phyloP scores from a whole-genome alignment of 2,888 invertebrate species.

The Eupithecia pulchellata region DNA sequence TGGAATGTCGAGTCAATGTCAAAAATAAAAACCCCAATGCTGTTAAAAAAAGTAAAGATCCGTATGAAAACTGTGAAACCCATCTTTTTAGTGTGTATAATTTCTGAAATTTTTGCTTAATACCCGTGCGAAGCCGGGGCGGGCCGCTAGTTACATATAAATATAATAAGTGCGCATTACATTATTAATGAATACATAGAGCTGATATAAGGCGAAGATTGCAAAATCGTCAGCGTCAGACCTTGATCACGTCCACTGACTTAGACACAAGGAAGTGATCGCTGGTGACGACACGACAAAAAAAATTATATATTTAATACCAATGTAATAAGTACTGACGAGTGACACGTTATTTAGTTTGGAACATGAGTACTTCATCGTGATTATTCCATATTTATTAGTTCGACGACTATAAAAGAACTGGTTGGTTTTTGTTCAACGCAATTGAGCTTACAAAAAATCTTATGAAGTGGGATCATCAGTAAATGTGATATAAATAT shows the following conservation, averaged over 20 bases:
- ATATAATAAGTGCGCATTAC: no score
- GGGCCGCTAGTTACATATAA: no score
- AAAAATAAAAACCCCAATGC: no score
- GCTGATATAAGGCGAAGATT: slow-evolving; percentile 9
- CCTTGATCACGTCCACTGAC: slow-evolving; percentile 56
- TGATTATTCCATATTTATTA: not conserved
- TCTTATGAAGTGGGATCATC: not conserved
- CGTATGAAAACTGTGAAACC: no score
- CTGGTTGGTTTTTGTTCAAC: not conserved
- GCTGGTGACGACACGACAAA: slow-evolving; percentile 31
- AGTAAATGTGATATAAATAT: not conserved
- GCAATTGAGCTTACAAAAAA: slow-evolving; percentile 1
- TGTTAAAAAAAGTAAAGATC: no score
- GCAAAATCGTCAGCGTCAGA: slow-evolving; percentile 40
- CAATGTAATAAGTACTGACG: slow-evolving; percentile 22
- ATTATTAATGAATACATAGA: not conserved
- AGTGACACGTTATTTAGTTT: slow-evolving; percentile 22
- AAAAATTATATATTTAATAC: slow-evolving; percentile 26
- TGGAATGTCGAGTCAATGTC: no score
- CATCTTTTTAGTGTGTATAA: no score
- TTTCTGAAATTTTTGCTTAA: no score
- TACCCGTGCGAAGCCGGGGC: no score
- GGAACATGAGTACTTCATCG: not conserved
- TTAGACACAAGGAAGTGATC: slow-evolving; percentile 44
- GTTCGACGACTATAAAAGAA: not conserved